Base-by-base conservation (phyloP, 2,888 invertebrate species). In the Limnephilus lunatus region DNA sequence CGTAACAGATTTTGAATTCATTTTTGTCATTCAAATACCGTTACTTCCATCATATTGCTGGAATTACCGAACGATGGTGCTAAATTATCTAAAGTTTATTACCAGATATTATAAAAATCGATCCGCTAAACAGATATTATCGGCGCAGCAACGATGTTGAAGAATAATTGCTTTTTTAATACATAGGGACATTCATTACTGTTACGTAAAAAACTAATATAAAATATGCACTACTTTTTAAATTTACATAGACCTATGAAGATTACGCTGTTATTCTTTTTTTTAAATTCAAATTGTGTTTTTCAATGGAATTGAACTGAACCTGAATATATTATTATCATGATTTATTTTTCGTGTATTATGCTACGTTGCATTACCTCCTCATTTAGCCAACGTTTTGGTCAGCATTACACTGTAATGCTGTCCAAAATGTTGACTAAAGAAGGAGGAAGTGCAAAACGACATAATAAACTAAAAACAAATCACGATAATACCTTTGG, bases 111-210 rank as follows among this genome's bases (percentile, higher is more conserved):
- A 25, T 68, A 68, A 68, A 68, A 68, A 25, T 25, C 9, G 2
- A 5, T 68, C 25, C 68, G 5, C 68, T 25, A 68, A 25, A 68
- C n/a, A 68, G 68, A 68, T 68, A n/a, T 25, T 68, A 68, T n/a
- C 7, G 25, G 68, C n/a, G 68, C 68, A n/a, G 7, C 25, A 68
- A 68, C 25, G 19, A n/a, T 68, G 5, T 68, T 68, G 68, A 68
- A 68, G 25, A 68, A 68, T 68, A 68, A 68, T 68, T 68, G 68
- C 68, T 68, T 68, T 53, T 53, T 68, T 68, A 68, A 35, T 83
- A 83, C 83, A 83, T 14, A 83, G 83, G 35, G 83, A 83, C 83
- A 83, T 35, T 35, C 19, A 83, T 83, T 83, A 83, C 15, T 83
- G 32, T 83, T 35, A 83, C 35, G 5, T 39, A 83, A 35, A 83